These are phyloP conservation scores for Malurus melanocephalus DNA, from an alignment of 2,113 vertebrate species.

Conservation along the genomic window DNA sequence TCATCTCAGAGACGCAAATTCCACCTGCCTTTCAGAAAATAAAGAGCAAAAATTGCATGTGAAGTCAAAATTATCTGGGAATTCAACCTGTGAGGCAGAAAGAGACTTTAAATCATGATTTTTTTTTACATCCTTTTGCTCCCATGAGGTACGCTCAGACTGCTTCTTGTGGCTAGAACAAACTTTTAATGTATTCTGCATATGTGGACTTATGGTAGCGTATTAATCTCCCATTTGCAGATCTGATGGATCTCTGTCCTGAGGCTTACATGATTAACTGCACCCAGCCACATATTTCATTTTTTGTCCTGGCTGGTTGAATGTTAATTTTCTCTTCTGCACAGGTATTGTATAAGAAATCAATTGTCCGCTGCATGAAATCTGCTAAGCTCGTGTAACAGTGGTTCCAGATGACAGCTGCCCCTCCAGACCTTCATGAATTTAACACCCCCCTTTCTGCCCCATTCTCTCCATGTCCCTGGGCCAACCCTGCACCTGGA, in stretches of 20 bases:
- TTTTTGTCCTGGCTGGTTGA: slow-evolving; percentile 39
- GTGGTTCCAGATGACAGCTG: not conserved
- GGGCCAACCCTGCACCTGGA: not conserved
- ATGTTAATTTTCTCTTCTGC: slow-evolving; percentile 35
- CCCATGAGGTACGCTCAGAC: not conserved
- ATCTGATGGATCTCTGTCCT: slow-evolving; percentile 25
- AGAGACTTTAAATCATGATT: not conserved
- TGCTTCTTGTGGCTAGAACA: not conserved
- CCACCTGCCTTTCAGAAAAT: not conserved
- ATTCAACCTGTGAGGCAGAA: not conserved
- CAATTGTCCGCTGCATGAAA: not conserved
- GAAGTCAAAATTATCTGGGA: slow-evolving; percentile 1
- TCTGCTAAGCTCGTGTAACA: not conserved
- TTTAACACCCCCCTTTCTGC: not conserved
- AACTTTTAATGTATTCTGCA: slow-evolving; percentile 4
- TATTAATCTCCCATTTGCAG: slow-evolving; percentile 40
- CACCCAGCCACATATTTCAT: slow-evolving; percentile 17
- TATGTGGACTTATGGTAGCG: not conserved
- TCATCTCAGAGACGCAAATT: not conserved
- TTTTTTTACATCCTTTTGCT: not conserved
- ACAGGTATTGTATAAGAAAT: slow-evolving; percentile 36
- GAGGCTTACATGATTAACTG: slow-evolving; percentile 39
- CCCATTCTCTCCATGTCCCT: not conserved
- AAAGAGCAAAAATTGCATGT: not conserved
- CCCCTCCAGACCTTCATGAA: not conserved